A percentile compares a stretch with the other conserved stretches of the same genome.
phyloP scores from a whole-genome alignment of 1,140 invertebrate genomes.

The Ostrea denselamellosa region DNA sequence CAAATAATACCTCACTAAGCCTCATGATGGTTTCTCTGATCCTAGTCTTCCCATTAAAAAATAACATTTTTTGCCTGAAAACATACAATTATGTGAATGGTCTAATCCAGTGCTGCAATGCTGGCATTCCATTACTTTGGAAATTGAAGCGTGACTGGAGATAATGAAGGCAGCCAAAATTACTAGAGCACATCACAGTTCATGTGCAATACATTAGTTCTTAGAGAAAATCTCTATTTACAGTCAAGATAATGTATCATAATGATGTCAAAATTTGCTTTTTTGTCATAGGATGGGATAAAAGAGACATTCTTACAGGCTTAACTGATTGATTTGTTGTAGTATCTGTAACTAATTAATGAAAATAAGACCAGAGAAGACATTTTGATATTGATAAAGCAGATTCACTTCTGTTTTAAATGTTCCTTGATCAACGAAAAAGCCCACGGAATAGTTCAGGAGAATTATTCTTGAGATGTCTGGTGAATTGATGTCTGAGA shows the following conservation, averaged over 20 bases:
- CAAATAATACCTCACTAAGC: slow-evolving; percentile 9
- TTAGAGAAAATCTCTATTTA: not conserved
- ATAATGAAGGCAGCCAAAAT: not conserved
- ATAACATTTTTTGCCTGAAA: slow-evolving; percentile 14
- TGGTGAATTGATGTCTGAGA: not conserved
- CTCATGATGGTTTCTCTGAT: not conserved
- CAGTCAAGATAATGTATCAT: not conserved
- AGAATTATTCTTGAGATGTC: slow-evolving; percentile 7
- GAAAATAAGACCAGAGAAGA: slow-evolving; percentile 6
- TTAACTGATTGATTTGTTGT: not conserved
- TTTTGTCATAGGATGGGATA: not conserved
- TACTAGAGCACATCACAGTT: not conserved
- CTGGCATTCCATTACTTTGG: slow-evolving; percentile 3
- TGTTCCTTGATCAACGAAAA: not conserved
- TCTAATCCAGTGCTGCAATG: not conserved
- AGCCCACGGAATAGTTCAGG: not conserved
- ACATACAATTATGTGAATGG: slow-evolving; percentile 17
- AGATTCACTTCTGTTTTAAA: not conserved
- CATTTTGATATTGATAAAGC: slow-evolving; percentile 16
- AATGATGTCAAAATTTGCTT: not conserved
- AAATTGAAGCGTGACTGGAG: not conserved
- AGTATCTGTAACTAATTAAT: slow-evolving; percentile 30
- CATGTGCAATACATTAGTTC: not conserved
- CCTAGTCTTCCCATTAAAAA: not conserved
- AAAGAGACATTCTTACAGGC: not conserved